phyloP scores from a whole-genome alignment of 2,797 vertebrate genomes.

The Momotus momota region DNA sequence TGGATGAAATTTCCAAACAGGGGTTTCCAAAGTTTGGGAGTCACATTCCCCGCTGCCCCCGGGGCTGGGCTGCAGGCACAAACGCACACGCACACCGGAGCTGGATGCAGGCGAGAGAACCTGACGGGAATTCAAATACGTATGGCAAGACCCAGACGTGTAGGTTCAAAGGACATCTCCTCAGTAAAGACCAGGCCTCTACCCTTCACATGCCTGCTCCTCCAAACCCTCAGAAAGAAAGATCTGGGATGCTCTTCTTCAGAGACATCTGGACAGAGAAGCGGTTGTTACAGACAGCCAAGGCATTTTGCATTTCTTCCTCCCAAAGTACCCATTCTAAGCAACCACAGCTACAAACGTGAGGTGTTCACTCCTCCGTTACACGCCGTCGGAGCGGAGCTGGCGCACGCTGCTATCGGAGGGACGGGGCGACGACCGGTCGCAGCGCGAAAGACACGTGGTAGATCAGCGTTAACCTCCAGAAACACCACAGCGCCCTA shows the following conservation, averaged over 20 bases:
- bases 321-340: background rate
- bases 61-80: background rate
- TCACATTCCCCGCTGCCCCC: background rate
- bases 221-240: background rate
- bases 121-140: background rate
- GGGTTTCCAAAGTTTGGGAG: background rate
- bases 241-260: background rate
- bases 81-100: fast-evolving
- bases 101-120: background rate
- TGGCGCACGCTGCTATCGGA: slow-evolving; percentile 8
- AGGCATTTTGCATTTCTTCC: fast-evolving
- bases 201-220: background rate
- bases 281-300: background rate
- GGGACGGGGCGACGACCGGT: background rate
- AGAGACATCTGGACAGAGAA: background rate
- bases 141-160: background rate
- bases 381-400: slow-evolving; percentile 18
- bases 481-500: slow-evolving; percentile 20
- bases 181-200: background rate
- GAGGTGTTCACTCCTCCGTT: background rate
- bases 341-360: background rate
- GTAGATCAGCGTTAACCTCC: slow-evolving; percentile 1
- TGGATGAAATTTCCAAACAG: background rate
- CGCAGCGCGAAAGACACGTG: slow-evolving; percentile 20
- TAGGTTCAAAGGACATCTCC: background rate